These are phyloP conservation scores for Sterrhoptilus dennistouni DNA, from an alignment of 2,113 vertebrate genomes.

Conservation along the genomic window DNA sequence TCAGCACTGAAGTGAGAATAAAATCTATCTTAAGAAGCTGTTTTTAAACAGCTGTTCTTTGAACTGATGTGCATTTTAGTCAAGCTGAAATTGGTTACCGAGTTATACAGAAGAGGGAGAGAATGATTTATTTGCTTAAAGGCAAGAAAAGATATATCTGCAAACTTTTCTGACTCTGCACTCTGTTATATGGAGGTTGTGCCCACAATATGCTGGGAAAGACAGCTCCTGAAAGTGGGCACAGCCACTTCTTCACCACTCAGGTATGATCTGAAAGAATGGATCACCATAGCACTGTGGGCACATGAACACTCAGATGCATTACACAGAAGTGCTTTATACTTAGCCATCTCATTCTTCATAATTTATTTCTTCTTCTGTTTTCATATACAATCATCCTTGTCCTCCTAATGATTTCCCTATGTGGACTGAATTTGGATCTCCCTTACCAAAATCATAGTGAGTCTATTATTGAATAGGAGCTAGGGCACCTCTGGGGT, in stretches of 20 bases:
- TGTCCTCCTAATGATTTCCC: background rate
- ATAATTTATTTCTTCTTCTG: background rate
- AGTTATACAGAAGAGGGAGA: background rate
- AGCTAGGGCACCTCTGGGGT: background rate
- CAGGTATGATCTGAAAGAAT: background rate
- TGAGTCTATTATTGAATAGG: background rate
- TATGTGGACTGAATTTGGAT: background rate
- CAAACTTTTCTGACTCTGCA: background rate
- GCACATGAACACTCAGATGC: background rate
- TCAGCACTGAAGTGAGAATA: slow-evolving; percentile 10
- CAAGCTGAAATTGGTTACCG: background rate
- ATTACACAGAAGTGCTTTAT: background rate
- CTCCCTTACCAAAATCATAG: background rate
- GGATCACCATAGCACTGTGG: background rate
- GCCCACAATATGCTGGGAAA: background rate
- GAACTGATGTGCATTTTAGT: background rate
- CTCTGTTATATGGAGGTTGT: background rate
- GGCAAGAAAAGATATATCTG: background rate
- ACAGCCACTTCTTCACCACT: background rate
- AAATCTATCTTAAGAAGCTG: slow-evolving; percentile 44
- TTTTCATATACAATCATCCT: background rate
- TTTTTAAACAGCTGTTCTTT: slow-evolving; percentile 26
- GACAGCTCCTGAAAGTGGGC: background rate
- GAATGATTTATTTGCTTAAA: background rate
- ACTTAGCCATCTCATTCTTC: background rate